Conservation (phyloP, 2,888 invertebrate genomes). For the Nephrotoma flavescens region DNA sequence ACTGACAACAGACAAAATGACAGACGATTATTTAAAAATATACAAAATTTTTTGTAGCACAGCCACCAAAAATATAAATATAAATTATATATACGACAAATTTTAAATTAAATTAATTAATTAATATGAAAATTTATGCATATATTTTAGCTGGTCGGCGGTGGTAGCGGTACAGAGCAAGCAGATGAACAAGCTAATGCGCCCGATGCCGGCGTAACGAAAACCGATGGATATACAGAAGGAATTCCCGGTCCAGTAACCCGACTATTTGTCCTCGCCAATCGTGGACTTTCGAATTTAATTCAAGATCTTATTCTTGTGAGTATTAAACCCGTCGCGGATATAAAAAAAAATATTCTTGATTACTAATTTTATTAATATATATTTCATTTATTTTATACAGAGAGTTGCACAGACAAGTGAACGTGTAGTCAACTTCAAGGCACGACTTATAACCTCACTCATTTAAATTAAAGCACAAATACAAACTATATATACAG, state of each 20-base stretch:
- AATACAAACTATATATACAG: not conserved
- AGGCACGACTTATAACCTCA: conserved; percentile 78
- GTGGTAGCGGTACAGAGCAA: conserved; percentile 51
- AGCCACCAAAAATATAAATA: conserved; percentile 7
- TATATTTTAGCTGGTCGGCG: conserved; percentile 58
- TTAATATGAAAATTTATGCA: not conserved
- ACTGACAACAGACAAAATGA: conserved; percentile 13
- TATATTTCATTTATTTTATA: conserved; percentile 16
- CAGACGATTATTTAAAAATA: conserved; percentile 14
- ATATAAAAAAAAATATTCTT: conserved; percentile 3
- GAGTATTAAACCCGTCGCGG: conserved; percentile 23
- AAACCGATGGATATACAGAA: conserved; percentile 49
- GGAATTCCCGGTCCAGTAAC: conserved; percentile 81
- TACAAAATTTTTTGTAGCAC: conserved; percentile 12
- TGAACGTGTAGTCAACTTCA: conserved; percentile 85
- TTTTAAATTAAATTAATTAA: not conserved
- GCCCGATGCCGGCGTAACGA: conserved; percentile 39
- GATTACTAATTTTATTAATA: conserved; percentile 13
- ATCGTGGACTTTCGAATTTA: conserved; percentile 73
- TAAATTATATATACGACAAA: not conserved
- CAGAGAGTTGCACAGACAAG: conserved; percentile 76
- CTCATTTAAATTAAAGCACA: conserved; percentile 48
- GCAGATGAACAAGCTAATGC: conserved; percentile 40
- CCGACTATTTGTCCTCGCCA: conserved; percentile 72
- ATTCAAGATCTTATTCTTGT: conserved; percentile 79